Evolutionary conservation across 2,888 invertebrate genomes (phyloP).

Genomic region (Himalopsyche japonica): DNA sequence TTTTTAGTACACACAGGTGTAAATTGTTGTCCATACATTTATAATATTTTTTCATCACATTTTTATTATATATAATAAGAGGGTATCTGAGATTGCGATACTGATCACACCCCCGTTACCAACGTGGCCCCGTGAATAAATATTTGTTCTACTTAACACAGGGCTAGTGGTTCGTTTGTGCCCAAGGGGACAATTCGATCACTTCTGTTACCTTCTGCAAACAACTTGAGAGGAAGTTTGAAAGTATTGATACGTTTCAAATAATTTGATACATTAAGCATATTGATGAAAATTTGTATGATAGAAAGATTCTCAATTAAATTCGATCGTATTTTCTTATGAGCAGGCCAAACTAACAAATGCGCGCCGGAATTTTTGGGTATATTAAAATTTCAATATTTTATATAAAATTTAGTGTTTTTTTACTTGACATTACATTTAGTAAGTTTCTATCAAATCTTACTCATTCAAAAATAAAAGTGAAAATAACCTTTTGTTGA

Average conservation of each 20-base stretch:
- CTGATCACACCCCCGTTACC: background rate
- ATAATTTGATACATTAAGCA: too few species aligned
- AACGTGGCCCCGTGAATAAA: constrained; percentile 19
- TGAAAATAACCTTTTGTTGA: too few species aligned
- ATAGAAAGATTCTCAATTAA: too few species aligned
- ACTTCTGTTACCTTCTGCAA: background rate
- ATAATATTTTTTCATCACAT: background rate
- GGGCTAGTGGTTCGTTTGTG: background rate
- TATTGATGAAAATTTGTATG: too few species aligned
- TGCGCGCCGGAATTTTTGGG: too few species aligned
- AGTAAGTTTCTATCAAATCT: too few species aligned
- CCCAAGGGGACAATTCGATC: background rate
- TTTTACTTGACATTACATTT: too few species aligned
- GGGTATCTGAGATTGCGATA: background rate
- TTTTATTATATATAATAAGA: constrained; percentile 22
- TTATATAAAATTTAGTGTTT: too few species aligned
- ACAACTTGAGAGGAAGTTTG: background rate
- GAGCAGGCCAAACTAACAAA: too few species aligned
- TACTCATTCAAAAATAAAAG: too few species aligned
- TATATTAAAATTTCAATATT: too few species aligned
- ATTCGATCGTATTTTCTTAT: too few species aligned
- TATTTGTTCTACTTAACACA: constrained; percentile 25
- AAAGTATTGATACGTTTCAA: background rate
- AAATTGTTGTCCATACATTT: background rate
- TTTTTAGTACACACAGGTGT: background rate